Evolutionary conservation across 2,888 invertebrate genomes (phyloP).

Genomic region (Linnaemya vulpina): DNA sequence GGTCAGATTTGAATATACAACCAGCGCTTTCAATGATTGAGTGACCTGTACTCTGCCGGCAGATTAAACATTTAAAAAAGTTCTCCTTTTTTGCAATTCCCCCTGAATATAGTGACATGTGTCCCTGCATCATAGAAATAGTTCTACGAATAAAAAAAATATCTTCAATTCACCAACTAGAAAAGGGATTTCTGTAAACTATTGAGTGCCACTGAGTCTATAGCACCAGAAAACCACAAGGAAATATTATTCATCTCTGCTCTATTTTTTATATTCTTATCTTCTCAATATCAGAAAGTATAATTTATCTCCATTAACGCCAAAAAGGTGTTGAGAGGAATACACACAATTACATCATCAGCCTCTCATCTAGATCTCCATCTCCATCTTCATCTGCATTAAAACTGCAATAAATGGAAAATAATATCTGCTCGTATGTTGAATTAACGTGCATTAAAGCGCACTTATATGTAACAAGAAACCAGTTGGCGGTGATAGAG

Average conservation of each 20-base stretch:
- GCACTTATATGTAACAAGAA: slow-evolving; percentile 26
- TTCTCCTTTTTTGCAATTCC: no score
- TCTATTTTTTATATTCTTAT: neutral
- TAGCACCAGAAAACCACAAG: neutral
- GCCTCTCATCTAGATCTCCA: slow-evolving; percentile 23
- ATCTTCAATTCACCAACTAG: no score
- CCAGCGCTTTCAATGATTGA: no score
- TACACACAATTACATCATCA: slow-evolving; percentile 53
- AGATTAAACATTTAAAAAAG: no score
- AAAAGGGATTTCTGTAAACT: no score
- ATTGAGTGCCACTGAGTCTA: neutral
- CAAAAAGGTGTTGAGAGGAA: slow-evolving; percentile 59
- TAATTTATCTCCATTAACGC: slow-evolving; percentile 64
- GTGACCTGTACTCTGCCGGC: no score
- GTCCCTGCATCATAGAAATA: no score
- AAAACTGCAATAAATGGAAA: slow-evolving; percentile 31
- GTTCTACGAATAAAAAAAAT: no score
- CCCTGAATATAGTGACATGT: no score
- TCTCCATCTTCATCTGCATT: neutral
- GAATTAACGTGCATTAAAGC: neutral
- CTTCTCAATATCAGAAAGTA: neutral
- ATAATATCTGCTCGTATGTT: slow-evolving; percentile 12
- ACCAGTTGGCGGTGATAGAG: neutral
- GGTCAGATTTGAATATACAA: no score
- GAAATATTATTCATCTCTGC: neutral